Evolutionary conservation across 2,113 vertebrate genomes (phyloP), one percentile per base, ranked within the genome.

Genomic region (Nycticorax nycticorax): DNA sequence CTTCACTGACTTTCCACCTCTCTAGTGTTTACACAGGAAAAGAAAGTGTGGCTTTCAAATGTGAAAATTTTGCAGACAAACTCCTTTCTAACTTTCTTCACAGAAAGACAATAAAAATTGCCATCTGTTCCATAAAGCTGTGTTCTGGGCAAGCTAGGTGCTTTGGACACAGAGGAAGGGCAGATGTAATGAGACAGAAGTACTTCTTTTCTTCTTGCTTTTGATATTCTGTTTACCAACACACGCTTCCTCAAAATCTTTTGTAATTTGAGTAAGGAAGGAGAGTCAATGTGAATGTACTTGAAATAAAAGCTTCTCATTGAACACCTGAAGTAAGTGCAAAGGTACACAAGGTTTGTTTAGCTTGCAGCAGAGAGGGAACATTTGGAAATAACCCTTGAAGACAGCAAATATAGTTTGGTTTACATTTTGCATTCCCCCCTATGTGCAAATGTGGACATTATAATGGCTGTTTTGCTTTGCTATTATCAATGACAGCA

Each of bases 251-350:
- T 97, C 23, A 3, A 78, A 76, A 59, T 86, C 87, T 90, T 97
- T 91, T 92, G 91, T 96, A 91, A 95, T 76, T 89, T 88, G 91
- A 97, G 88, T 92, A 96, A 94, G 96, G 89, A 97, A 53, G 81
- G 82, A 85, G 33, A 52, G 37, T 39, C 82, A 87, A 27, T 75
- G 6, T 55, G 26, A 93, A 41, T 66, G 37, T 18, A 11, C 83
- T 97, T 96, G 50, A 87, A 97, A 82, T 75, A 75, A 86, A 94
- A 94, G 35, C 75, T 96, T 96, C 86, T 97, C 77, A 79, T 37
- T 72, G 37, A 77, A 92, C 47, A 90, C 85, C 77, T 89, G 52
- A 94, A 84, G 41, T 67, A 86, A 96, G 82, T 89, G n/a, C 79
- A 68, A 83, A 95, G 60, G 87, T 93, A 95, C 87, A 97, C 80